phyloP scores from a whole-genome alignment of 2,797 vertebrate genomes.

The Erethizon dorsatum region DNA sequence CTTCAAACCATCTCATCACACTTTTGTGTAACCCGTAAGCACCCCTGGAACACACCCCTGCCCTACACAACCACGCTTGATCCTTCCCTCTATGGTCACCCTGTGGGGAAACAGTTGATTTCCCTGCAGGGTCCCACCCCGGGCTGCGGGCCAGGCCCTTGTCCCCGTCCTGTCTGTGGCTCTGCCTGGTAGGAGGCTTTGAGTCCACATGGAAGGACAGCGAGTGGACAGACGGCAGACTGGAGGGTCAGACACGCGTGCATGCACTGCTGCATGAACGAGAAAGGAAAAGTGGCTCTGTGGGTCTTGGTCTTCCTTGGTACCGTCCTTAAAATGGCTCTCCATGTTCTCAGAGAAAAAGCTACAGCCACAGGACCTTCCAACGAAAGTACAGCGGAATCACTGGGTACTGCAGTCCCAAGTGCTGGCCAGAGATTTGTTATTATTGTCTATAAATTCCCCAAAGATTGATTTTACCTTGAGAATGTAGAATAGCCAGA shows the following conservation, averaged over 20 bases:
- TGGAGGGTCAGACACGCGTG: neutral
- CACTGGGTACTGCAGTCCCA: neutral
- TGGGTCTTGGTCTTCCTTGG: neutral
- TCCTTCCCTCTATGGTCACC: neutral
- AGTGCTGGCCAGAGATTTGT: neutral
- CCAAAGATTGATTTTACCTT: neutral
- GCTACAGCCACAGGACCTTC: too few species aligned
- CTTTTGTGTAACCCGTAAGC: neutral
- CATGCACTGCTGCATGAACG: too few species aligned
- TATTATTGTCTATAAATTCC: neutral
- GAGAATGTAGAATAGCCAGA: neutral
- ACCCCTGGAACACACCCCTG: too few species aligned
- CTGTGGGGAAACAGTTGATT: neutral
- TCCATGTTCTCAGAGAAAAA: neutral
- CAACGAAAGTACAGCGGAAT: neutral
- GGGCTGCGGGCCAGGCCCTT: neutral
- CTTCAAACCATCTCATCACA: neutral
- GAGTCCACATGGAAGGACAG: neutral
- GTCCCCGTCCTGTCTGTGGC: neutral
- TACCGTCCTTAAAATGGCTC: slow-evolving; percentile 5
- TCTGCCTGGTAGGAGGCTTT: neutral
- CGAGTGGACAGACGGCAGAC: neutral
- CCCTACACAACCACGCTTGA: neutral
- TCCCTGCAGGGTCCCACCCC: neutral
- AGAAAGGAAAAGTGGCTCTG: slow-evolving; percentile 1